A percentile compares a stretch with the other conserved stretches of the same genome.
Conservation (phyloP, 2,113 vertebrate genomes). For the Aspiorhynchus laticeps region DNA sequence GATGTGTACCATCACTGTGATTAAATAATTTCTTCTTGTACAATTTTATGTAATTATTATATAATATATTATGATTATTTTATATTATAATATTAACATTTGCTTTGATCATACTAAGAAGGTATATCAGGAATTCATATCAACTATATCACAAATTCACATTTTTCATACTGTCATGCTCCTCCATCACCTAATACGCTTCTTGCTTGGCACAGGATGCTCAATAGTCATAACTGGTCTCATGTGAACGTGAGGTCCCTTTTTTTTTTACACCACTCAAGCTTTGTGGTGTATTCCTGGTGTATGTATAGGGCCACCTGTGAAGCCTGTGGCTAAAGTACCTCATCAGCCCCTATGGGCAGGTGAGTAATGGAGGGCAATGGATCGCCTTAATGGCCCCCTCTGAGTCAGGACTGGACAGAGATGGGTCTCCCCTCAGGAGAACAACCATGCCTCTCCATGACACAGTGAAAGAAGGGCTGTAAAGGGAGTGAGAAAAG, state of each 20-base stretch:
- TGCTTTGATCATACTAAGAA: background rate
- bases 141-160: background rate
- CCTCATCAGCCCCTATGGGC: slow-evolving; percentile 40
- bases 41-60: background rate
- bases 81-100: background rate
- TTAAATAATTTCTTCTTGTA: background rate
- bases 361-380: slow-evolving; percentile 64
- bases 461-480: slow-evolving; percentile 59
- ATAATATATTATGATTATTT: background rate
- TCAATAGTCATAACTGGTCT: background rate
- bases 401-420: slow-evolving; percentile 59
- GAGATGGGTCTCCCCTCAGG: slow-evolving; percentile 52
- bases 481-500: slow-evolving; percentile 58
- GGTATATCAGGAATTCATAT: background rate
- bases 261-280: background rate
- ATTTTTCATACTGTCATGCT: background rate
- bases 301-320: background rate
- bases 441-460: slow-evolving; percentile 38
- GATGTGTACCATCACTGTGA: background rate
- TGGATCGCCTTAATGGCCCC: slow-evolving; percentile 72
- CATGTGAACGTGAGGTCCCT: background rate
- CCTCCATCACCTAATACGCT: background rate
- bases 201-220: background rate
- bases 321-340: slow-evolving; percentile 37
- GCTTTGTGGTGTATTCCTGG: background rate